A percentile compares a stretch with the other conserved stretches of the same genome.
Evolutionary conservation across 1,140 invertebrate species (phyloP).

Genomic region (Lordiphosa clarofinis): DNA sequence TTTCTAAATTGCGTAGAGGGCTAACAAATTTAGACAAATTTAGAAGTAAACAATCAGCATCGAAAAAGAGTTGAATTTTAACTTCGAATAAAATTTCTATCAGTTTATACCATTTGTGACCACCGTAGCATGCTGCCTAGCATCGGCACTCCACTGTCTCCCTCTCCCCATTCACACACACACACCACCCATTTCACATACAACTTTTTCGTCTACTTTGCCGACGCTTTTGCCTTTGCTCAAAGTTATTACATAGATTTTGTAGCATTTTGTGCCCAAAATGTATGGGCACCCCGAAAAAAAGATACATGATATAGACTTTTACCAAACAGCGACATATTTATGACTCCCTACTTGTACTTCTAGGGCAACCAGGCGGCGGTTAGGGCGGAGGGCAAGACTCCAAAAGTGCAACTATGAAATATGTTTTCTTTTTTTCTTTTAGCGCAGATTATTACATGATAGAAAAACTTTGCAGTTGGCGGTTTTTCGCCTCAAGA

Average conservation of each 20-base stretch:
- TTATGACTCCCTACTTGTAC: slow-evolving; percentile 47
- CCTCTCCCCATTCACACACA: neutral
- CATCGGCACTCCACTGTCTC: too few species aligned
- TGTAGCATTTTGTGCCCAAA: slow-evolving; percentile 73
- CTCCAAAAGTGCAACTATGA: slow-evolving; percentile 70
- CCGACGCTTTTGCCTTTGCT: slow-evolving; percentile 22
- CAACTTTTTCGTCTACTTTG: slow-evolving; percentile 42
- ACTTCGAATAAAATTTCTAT: too few species aligned
- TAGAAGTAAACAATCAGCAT: too few species aligned
- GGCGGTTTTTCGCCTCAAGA: slow-evolving; percentile 57
- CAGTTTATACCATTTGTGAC: too few species aligned
- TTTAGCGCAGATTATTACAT: slow-evolving; percentile 66
- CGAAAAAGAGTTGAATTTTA: too few species aligned
- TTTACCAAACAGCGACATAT: slow-evolving; percentile 62
- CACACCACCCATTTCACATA: slow-evolving; percentile 8
- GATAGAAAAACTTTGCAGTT: slow-evolving; percentile 62
- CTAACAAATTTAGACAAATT: too few species aligned
- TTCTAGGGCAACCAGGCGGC: neutral
- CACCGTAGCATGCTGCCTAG: too few species aligned
- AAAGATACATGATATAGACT: slow-evolving; percentile 62
- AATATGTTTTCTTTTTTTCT: slow-evolving; percentile 40
- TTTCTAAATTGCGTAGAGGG: too few species aligned
- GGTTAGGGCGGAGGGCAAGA: neutral
- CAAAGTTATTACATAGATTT: slow-evolving; percentile 70
- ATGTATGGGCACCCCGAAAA: slow-evolving; percentile 41